Conservation (phyloP, 2,113 vertebrate species). For the Lota lota region DNA sequence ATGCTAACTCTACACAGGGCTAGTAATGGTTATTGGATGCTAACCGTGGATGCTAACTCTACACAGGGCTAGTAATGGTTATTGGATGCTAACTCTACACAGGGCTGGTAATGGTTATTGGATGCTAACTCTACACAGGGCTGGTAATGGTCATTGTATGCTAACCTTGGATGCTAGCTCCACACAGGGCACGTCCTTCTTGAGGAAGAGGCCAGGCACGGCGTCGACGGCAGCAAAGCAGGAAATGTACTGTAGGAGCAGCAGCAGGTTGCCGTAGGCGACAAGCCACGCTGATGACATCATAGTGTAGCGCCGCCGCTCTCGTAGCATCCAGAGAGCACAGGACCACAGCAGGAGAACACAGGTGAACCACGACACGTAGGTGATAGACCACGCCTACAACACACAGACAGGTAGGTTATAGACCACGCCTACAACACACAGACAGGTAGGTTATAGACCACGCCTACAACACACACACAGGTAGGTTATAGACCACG, state of each 20-base stretch:
- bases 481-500: neutral
- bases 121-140: slow-evolving; percentile 14
- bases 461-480: slow-evolving; percentile 77
- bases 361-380: slow-evolving; percentile 94
- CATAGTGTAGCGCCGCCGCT: slow-evolving; percentile 88
- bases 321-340: slow-evolving; percentile 90
- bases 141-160: neutral
- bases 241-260: slow-evolving; percentile 92
- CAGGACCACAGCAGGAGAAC: slow-evolving; percentile 94
- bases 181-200: slow-evolving; percentile 76
- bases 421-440: slow-evolving; percentile 87
- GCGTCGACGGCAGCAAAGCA: slow-evolving; percentile 81
- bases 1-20: neutral
- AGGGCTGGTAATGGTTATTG: neutral
- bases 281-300: slow-evolving; percentile 93
- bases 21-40: neutral
- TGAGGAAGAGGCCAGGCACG: slow-evolving; percentile 83
- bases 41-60: too few relatives aligned
- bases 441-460: slow-evolving; percentile 81
- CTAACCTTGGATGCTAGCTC: slow-evolving; percentile 85
- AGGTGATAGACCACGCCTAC: slow-evolving; percentile 93
- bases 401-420: slow-evolving; percentile 67
- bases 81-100: neutral
- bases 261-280: slow-evolving; percentile 84
- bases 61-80: neutral